phyloP scores from a whole-genome alignment of 92 coral and sea anemone genomes.

The Palythoa grandiflora region DNA sequence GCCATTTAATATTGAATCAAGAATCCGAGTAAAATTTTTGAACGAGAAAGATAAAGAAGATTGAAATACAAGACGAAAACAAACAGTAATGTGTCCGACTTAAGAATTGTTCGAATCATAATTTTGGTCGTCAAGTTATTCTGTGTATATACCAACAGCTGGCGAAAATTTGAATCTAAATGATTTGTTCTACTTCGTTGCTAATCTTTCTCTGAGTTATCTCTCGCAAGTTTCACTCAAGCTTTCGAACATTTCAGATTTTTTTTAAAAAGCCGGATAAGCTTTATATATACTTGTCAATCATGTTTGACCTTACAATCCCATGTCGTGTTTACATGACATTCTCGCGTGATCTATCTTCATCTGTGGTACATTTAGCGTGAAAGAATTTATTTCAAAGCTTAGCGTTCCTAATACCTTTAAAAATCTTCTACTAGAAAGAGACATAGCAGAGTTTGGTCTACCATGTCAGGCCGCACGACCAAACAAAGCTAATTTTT shows the following conservation, averaged over 20 bases:
- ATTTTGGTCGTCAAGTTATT: slow-evolving; percentile 33
- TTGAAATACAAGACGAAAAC: background rate
- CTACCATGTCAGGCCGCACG: too few species aligned
- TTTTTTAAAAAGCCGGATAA: background rate
- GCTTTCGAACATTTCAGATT: background rate
- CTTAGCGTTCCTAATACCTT: slow-evolving; percentile 35
- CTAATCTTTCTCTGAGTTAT: slow-evolving; percentile 7
- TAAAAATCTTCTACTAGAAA: slow-evolving; percentile 2
- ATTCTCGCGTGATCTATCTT: slow-evolving; percentile 46
- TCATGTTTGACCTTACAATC: slow-evolving; percentile 5
- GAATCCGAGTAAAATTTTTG: background rate
- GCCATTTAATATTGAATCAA: background rate
- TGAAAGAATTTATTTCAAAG: slow-evolving; percentile 35
- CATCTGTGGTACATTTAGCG: slow-evolving; percentile 42
- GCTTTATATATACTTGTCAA: background rate
- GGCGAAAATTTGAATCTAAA: background rate
- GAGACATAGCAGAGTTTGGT: background rate
- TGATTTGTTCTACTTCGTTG: background rate
- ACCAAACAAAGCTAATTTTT: background rate
- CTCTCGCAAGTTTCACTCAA: background rate
- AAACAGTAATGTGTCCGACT: slow-evolving; percentile 9
- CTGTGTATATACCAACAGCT: slow-evolving; percentile 20
- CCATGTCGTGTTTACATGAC: background rate
- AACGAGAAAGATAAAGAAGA: background rate
- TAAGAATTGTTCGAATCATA: slow-evolving; percentile 4